These are phyloP conservation scores for Oncopeltus fasciatus DNA, from an alignment of 1,140 invertebrate species.

Conservation along the genomic window DNA sequence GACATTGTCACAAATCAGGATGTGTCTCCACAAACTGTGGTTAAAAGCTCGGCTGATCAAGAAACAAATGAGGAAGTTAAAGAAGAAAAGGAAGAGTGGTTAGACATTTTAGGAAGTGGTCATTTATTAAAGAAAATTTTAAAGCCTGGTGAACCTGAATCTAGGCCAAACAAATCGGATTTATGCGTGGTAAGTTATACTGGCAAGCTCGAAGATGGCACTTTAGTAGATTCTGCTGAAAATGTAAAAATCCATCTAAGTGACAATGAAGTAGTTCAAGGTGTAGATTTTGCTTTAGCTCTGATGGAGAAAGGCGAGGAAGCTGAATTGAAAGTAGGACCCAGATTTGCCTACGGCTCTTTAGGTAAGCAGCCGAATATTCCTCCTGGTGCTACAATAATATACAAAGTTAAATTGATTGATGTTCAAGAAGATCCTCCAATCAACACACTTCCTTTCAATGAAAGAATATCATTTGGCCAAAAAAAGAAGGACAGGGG, in stretches of 20 bases:
- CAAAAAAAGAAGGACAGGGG: slow-evolving; percentile 59
- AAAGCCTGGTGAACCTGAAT: neutral
- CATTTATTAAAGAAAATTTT: neutral
- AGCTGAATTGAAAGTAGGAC: slow-evolving; percentile 47
- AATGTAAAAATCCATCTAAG: slow-evolving; percentile 55
- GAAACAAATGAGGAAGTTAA: no score
- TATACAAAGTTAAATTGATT: slow-evolving; percentile 52
- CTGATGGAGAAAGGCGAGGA: slow-evolving; percentile 71
- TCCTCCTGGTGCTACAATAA: slow-evolving; percentile 43
- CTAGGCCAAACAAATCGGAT: neutral
- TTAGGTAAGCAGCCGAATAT: slow-evolving; percentile 48
- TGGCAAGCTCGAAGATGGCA: neutral
- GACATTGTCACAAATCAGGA: no score
- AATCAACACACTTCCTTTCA: slow-evolving; percentile 40
- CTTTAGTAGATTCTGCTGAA: slow-evolving; percentile 29
- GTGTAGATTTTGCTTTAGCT: slow-evolving; percentile 64
- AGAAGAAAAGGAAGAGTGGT: neutral
- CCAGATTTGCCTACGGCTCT: slow-evolving; percentile 61
- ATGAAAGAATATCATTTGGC: slow-evolving; percentile 46
- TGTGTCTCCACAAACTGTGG: no score
- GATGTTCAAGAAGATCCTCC: slow-evolving; percentile 45
- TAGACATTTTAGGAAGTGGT: neutral
- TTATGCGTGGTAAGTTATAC: neutral
- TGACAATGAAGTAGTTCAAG: slow-evolving; percentile 67
- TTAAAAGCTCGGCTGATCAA: no score